Evolutionary conservation across 2,113 vertebrate species (phyloP).

Genomic region (Spermophilus dauricus): DNA sequence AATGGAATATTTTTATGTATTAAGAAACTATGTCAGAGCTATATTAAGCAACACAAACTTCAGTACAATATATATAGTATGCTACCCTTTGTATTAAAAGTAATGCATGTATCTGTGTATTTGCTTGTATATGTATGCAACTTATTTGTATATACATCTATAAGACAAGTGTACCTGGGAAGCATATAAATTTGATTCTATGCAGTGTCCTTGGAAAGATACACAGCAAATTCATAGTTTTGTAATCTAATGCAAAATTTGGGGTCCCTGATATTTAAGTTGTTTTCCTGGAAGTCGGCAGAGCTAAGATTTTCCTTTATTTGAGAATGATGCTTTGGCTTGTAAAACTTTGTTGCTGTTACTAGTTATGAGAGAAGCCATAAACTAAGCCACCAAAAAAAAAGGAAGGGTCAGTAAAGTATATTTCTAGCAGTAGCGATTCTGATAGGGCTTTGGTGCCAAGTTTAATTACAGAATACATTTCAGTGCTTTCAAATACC

Average conservation of each 20-base stretch:
- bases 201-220: background rate
- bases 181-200: background rate
- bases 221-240: background rate
- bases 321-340: background rate
- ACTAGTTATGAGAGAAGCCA: background rate
- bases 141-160: background rate
- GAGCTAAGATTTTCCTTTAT: background rate
- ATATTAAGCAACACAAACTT: background rate
- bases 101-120: background rate
- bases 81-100: background rate
- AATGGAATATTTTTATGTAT: background rate
- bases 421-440: background rate
- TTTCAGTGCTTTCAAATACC: background rate
- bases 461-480: background rate
- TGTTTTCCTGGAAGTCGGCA: background rate
- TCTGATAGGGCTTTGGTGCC: background rate
- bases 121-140: background rate
- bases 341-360: background rate
- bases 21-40: background rate
- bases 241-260: background rate
- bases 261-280: background rate
- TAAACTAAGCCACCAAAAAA: background rate
- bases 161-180: background rate
- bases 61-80: fast-evolving
- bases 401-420: background rate